Base-by-base conservation (phyloP, 2,113 vertebrate genomes). In the Stictonetta naevosa region DNA sequence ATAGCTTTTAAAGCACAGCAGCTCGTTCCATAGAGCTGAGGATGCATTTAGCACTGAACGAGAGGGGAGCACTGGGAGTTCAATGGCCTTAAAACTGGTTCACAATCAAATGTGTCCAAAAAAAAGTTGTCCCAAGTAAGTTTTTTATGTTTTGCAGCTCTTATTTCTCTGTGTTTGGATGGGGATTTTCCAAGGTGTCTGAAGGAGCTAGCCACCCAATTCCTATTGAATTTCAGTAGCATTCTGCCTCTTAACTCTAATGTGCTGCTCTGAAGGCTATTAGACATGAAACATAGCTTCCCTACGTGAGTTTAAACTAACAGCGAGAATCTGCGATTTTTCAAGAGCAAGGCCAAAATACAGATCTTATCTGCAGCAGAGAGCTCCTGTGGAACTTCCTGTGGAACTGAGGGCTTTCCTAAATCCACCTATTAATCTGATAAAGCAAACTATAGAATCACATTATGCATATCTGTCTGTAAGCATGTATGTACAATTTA, bases 111-210 rank as follows among this genome's bases (percentile, higher is more conserved):
- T 81, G 34, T 38, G 38, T 38, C 38, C 29, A 71, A 69, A 48
- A 44, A 22, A 42, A 55, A 69, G 16, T 46, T 86, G 15, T 67
- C 83, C 79, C 50, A 94, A 95, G 38, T 48, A 56, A 76, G 42
- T 40, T 83, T 75, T 90, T 77, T 77, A 96, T 77, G 5, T 90
- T 94, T 66, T 71, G 28, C 88, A 95, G 76, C 82, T 83, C 66
- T 90, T 46, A 31, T 31, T 78, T 31, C 50, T 72, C 40, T 34
- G 10, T 3, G 1, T 80, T 68, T 52, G 36, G 55, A 82, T 42
- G 50, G 36, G 33, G 50, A 80, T 83, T 90, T 95, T 95, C 71
- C 79, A 85, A 91, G 40, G n/a, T 19, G 21, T 56, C 67, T 66
- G 36, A 44, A 91, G 79, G 63, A 95, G 8, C 34, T 66, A 40